Conservation (phyloP, 1,140 invertebrate species). For the Trigoniulus corallinus region DNA sequence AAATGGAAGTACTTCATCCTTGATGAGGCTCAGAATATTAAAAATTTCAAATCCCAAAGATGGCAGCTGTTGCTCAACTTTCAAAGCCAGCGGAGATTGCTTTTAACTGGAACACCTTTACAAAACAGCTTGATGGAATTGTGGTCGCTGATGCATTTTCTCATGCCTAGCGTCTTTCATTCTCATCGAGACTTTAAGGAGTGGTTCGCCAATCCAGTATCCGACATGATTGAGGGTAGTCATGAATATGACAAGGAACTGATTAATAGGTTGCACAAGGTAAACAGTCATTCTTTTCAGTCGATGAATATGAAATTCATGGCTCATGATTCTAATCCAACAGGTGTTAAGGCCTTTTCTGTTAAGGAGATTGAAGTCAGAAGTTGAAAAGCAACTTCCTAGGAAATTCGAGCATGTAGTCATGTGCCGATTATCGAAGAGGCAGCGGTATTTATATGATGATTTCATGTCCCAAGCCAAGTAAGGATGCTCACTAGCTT, state of each 20-base stretch:
- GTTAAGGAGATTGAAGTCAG: slow-evolving; percentile 80
- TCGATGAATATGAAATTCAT: not conserved
- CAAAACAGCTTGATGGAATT: slow-evolving; percentile 99
- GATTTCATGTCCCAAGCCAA: slow-evolving; percentile 97
- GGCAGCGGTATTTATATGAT: slow-evolving; percentile 95
- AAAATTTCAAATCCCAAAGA: slow-evolving; percentile 98
- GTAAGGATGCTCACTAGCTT: slow-evolving; percentile 38
- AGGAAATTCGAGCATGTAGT: slow-evolving; percentile 97
- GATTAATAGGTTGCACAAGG: slow-evolving; percentile 91
- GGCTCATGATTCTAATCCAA: not conserved
- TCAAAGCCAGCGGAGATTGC: slow-evolving; percentile 75
- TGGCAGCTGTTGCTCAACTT: slow-evolving; percentile 98
- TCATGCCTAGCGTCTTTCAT: slow-evolving; percentile 98
- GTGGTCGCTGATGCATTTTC: slow-evolving; percentile 99
- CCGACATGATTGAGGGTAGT: slow-evolving; percentile 94
- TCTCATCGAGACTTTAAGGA: slow-evolving; percentile 89
- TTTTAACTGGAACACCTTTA: slow-evolving; percentile 94
- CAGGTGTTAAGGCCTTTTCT: slow-evolving; percentile 93
- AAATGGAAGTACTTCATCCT: slow-evolving; percentile 98
- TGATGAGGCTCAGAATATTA: slow-evolving; percentile 99
- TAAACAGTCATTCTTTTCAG: slow-evolving; percentile 21
- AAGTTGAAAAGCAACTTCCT: slow-evolving; percentile 99
- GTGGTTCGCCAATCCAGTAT: slow-evolving; percentile 98
- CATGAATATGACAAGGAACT: slow-evolving; percentile 87
- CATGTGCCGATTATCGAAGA: slow-evolving; percentile 87